phyloP scores from a whole-genome alignment of 1,140 invertebrate genomes.

The Trissolcus basalis region DNA sequence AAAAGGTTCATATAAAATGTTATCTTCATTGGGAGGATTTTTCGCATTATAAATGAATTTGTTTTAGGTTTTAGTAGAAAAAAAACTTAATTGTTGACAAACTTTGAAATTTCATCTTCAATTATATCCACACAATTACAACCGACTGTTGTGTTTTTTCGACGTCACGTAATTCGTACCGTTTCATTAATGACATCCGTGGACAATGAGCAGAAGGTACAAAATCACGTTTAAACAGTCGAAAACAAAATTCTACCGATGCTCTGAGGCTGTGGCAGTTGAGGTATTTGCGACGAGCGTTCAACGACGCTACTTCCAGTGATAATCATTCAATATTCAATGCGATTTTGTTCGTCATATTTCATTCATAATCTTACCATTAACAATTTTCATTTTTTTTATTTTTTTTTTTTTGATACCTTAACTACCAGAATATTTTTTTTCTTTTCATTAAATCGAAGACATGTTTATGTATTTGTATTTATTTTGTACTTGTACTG shows the following conservation, averaged over 20 bases:
- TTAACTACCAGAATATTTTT: conserved; percentile 75
- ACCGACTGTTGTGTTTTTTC: no score
- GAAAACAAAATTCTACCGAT: conserved; percentile 25
- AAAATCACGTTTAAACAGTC: conserved; percentile 16
- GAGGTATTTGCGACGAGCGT: conserved; percentile 72
- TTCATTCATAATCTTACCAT: conserved; percentile 64
- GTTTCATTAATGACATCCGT: no score
- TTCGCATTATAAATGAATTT: no score
- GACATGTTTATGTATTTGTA: conserved; percentile 76
- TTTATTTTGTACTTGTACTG: conserved; percentile 78
- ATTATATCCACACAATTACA: no score
- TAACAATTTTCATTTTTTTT: conserved; percentile 62
- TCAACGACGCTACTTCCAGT: conserved; percentile 56
- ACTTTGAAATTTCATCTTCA: no score
- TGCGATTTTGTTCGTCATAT: conserved; percentile 28
- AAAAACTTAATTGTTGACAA: no score
- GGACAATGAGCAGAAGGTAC: no score
- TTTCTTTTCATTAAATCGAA: conserved; percentile 72
- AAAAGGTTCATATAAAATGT: no score
- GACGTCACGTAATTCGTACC: no score
- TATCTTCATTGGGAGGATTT: no score
- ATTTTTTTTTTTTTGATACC: conserved; percentile 64
- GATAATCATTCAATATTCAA: conserved; percentile 37
- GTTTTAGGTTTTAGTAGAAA: no score
- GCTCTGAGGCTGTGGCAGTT: conserved; percentile 70